Evolutionary conservation across 2,113 vertebrate genomes (phyloP).

Genomic region (Symphodus melops): DNA sequence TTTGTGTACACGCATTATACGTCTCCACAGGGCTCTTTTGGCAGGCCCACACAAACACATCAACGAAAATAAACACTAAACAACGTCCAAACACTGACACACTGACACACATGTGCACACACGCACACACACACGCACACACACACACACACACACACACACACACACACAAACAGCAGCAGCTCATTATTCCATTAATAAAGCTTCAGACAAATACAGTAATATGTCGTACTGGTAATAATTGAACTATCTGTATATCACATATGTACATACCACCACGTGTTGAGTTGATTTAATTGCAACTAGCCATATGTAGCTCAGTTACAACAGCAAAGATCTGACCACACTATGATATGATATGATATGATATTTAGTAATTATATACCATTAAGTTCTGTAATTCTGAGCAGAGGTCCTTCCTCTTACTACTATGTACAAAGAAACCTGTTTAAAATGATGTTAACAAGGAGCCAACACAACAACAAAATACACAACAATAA

Average conservation of each 20-base stretch:
- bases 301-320: neutral
- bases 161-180: neutral
- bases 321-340: neutral
- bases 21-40: conserved; percentile 58
- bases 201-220: neutral
- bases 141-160: conserved; percentile 1
- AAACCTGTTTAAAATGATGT: too few species aligned
- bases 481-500: too few species aligned
- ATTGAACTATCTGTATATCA: neutral
- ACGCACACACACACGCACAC: neutral
- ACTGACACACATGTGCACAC: too few species aligned
- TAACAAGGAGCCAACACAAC: too few species aligned
- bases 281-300: neutral
- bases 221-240: neutral
- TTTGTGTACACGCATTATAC: conserved; percentile 68
- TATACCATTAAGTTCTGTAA: too few species aligned
- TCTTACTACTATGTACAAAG: too few species aligned
- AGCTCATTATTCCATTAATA: conserved; percentile 7
- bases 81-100: neutral
- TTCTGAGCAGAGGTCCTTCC: too few species aligned
- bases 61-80: conserved; percentile 32
- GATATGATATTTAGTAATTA: too few species aligned
- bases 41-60: conserved; percentile 24
- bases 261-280: neutral
- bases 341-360: neutral